These are phyloP conservation scores for Vulpes vulpes DNA, from an alignment of 2,113 vertebrate species.

Conservation along the genomic window DNA sequence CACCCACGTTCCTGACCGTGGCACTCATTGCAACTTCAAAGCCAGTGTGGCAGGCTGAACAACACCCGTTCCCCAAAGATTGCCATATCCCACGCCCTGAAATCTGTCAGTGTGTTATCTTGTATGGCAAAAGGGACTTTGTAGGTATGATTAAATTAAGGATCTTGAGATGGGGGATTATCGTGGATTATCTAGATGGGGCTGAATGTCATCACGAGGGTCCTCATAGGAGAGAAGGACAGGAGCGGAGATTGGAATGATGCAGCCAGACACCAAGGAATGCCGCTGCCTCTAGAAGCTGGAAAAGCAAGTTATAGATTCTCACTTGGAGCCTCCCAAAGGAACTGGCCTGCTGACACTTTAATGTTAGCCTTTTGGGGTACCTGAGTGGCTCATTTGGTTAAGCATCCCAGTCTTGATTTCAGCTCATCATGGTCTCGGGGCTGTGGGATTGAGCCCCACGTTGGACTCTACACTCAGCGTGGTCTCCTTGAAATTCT, in stretches of 20 bases:
- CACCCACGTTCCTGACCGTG: background rate
- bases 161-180: background rate
- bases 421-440: background rate
- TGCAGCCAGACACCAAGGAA: background rate
- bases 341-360: background rate
- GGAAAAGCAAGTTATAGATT: background rate
- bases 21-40: constrained; percentile 9
- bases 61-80: background rate
- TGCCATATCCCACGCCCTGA: background rate
- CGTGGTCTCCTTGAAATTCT: background rate
- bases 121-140: background rate
- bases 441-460: background rate
- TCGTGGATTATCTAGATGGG: background rate
- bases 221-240: background rate
- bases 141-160: background rate
- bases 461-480: background rate
- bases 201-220: background rate
- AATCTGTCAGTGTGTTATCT: background rate
- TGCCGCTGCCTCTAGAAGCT: background rate
- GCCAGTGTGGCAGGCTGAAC: background rate
- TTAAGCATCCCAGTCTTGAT: background rate
- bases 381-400: background rate
- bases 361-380: background rate
- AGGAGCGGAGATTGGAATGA: background rate
- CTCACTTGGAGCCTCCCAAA: background rate